Base-by-base conservation (phyloP, 2,797 vertebrate species). In the Melanotaenia nigrans region DNA sequence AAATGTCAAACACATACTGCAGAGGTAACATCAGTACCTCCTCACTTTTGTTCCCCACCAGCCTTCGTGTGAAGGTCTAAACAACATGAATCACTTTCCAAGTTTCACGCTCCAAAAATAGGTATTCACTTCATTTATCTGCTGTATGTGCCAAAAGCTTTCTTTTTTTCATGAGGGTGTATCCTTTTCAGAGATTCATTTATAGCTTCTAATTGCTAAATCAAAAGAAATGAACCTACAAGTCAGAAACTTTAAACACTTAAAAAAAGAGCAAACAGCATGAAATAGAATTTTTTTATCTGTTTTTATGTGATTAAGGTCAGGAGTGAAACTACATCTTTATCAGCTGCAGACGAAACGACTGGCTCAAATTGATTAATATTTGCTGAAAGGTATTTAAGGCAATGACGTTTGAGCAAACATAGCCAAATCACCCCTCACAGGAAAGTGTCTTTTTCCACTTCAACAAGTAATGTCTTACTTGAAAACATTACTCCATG, bases 341-440 rank as follows among this genome's bases (percentile, higher is more conserved):
- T 56, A 56, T 56, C 54, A 56, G 28, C 28, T 56, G 2, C 54
- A 20, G 54, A 56, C 14, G 16, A 56, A 32, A 20, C 7, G 54
- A 30, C 54, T 56, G 54, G 54, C 54, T 30, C 2, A 32, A 56
- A 56, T 16, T 30, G 54, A 56, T 56, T 56, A 28, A 56, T 56
- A 56, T 56, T 32, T 56, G 25, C 25, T 54, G 14, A 56, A 56
- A 56, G 28, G 4, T 56, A 16, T 55, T 30, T 32, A 30, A 56
- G 3, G 25, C 22, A 54, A 25, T 32, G 54, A 16, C 25, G 28
- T 32, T 28, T 30, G 28, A 9, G 54, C 54, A 56, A 56, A 56
- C 25, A 30, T 14, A 55, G 14, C 11, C 11, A 4, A 53, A 12
- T 18, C 7, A 2, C 45, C 45, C 8, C 42, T 20, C 38, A 20